These are phyloP conservation scores for Drosophila tanythrix DNA, from an alignment of 2,888 invertebrate genomes.

Conservation along the genomic window DNA sequence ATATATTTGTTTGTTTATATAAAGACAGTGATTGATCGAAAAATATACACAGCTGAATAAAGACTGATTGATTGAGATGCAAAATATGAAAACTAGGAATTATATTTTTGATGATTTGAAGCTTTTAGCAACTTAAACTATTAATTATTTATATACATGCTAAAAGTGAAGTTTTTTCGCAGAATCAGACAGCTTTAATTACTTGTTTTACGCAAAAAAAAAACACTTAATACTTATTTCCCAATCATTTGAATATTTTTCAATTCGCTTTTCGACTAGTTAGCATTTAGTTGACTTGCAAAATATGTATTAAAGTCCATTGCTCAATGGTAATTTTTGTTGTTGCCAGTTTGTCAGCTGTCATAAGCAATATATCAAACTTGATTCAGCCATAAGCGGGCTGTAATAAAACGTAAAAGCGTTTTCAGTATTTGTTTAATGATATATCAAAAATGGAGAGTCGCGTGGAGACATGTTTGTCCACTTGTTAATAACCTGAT, in stretches of 20 bases:
- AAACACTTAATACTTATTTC: conserved; percentile 13
- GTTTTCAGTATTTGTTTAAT: conserved; percentile 45
- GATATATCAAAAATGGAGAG: conserved; percentile 46
- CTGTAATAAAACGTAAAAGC: conserved; percentile 22
- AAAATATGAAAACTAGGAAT: not conserved
- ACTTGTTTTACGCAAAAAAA: not conserved
- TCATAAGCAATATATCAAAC: conserved; percentile 60
- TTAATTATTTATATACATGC: conserved; percentile 2
- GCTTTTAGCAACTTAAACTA: conserved; percentile 1
- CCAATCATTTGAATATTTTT: conserved; percentile 13
- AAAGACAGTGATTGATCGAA: not conserved
- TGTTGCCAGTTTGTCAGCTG: conserved; percentile 58
- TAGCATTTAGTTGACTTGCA: conserved; percentile 21
- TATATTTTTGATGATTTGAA: not conserved
- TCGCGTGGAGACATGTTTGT: conserved; percentile 52
- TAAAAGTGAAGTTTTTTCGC: not conserved
- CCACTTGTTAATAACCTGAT: conserved; percentile 60
- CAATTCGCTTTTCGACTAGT: conserved; percentile 8
- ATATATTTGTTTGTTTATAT: conserved; percentile 4
- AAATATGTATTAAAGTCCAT: conserved; percentile 14
- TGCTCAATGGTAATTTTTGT: conserved; percentile 36
- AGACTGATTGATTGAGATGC: not conserved
- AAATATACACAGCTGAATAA: not conserved
- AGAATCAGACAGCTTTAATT: not conserved
- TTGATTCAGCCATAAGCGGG: conserved; percentile 34